Percentiles rank a stretch among this genome's conserved stretches.
phyloP scores from a whole-genome alignment of 2,888 invertebrate species.

The Brenthis ino region DNA sequence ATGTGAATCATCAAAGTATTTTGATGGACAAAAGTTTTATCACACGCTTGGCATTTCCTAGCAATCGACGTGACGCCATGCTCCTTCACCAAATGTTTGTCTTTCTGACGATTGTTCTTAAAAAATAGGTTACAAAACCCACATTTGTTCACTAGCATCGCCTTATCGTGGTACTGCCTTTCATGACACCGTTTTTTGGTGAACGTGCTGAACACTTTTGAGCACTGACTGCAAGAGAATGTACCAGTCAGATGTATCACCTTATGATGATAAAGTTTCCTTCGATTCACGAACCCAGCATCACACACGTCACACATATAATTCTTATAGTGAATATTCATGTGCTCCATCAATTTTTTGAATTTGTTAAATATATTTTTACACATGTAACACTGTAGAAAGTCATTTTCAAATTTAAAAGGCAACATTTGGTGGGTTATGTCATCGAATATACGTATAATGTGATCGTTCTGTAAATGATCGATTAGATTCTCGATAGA shows the following conservation, averaged over 20 bases:
- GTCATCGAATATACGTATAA: constrained; percentile 44
- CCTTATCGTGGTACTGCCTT: constrained; percentile 39
- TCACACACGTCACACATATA: constrained; percentile 62
- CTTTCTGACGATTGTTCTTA: constrained; percentile 48
- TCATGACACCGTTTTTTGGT: constrained; percentile 67
- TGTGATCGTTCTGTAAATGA: constrained; percentile 45
- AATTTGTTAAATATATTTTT: constrained; percentile 48
- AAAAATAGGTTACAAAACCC: constrained; percentile 57
- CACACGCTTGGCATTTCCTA: constrained; percentile 57
- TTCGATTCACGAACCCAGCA: constrained; percentile 60
- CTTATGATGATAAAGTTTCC: constrained; percentile 55
- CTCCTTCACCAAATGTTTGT: constrained; percentile 41
- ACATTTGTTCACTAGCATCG: constrained; percentile 50
- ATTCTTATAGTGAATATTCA: constrained; percentile 66
- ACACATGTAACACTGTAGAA: constrained; percentile 48
- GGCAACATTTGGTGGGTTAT: constrained; percentile 54
- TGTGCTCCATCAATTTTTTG: constrained; percentile 59
- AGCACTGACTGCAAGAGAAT: constrained; percentile 62
- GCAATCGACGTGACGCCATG: constrained; percentile 39
- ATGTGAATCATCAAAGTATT: constrained; percentile 53
- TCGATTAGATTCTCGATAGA: constrained; percentile 45
- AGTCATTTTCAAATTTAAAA: constrained; percentile 52
- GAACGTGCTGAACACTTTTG: constrained; percentile 73
- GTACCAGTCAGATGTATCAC: constrained; percentile 58
- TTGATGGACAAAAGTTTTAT: constrained; percentile 50